Evolutionary conservation across 2,888 invertebrate species (phyloP).

Genomic region (Eremobia ochroleuca): DNA sequence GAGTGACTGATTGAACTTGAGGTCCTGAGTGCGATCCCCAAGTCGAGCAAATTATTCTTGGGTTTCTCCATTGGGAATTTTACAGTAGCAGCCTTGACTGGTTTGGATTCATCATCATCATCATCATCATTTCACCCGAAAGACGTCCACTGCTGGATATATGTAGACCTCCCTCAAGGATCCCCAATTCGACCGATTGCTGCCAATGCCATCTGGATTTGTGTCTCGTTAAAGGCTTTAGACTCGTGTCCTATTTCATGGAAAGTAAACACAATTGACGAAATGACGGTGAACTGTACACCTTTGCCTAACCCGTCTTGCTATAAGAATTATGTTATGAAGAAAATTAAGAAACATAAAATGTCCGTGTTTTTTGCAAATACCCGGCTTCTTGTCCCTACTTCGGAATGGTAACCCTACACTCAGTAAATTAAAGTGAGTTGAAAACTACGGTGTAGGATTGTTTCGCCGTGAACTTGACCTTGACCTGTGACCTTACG

Average conservation of each 20-base stretch:
- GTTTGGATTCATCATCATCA: neutral
- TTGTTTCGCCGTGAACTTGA: constrained; percentile 54
- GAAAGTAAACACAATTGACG: neutral
- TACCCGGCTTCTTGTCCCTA: neutral
- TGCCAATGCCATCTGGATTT: neutral
- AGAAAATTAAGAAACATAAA: neutral
- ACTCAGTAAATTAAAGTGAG: constrained; percentile 41
- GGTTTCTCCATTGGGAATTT: neutral
- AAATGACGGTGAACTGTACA: neutral
- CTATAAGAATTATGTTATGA: too few relatives aligned
- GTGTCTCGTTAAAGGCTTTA: neutral
- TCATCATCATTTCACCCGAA: neutral
- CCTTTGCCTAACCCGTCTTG: neutral
- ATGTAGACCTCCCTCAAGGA: neutral
- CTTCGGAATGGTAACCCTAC: constrained; percentile 13
- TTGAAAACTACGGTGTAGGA: constrained; percentile 32
- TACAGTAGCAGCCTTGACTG: neutral
- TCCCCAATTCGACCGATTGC: neutral
- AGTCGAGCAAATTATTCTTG: neutral
- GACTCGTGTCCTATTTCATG: neutral
- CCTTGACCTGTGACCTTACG: constrained; percentile 51
- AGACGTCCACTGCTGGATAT: neutral
- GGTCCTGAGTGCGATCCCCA: neutral
- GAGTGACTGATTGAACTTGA: neutral
- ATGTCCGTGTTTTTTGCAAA: neutral